Evolutionary conservation across 2,113 vertebrate genomes (phyloP).

Genomic region (Casuarius casuarius): DNA sequence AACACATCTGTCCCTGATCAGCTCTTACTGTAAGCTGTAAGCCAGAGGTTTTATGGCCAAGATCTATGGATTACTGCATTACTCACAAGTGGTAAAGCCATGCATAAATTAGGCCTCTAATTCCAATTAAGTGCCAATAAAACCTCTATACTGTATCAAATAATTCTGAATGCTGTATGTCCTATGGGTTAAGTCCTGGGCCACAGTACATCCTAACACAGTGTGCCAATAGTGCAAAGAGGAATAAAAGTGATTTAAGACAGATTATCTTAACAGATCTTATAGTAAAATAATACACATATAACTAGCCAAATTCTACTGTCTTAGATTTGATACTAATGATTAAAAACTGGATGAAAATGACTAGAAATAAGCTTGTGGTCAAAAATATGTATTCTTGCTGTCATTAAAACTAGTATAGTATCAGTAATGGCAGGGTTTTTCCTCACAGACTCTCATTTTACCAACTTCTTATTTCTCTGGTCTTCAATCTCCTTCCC

Average conservation of each 20-base stretch:
- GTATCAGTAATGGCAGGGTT: neutral
- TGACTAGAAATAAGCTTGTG: neutral
- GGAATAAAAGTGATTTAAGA: slow-evolving; percentile 11
- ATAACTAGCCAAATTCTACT: neutral
- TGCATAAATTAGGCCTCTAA: slow-evolving; percentile 50
- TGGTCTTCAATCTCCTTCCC: neutral
- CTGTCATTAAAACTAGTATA: neutral
- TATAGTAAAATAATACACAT: neutral
- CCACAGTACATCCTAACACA: neutral
- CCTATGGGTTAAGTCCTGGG: slow-evolving; percentile 22
- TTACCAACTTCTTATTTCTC: neutral
- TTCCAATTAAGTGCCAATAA: slow-evolving; percentile 45
- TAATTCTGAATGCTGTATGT: neutral
- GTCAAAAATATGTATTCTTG: neutral
- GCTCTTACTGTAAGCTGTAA: neutral
- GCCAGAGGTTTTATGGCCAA: slow-evolving; percentile 45
- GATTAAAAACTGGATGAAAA: neutral
- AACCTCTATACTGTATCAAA: neutral
- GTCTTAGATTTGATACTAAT: neutral
- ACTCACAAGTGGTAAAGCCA: slow-evolving; percentile 51
- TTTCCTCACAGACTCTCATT: neutral
- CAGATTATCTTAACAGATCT: neutral
- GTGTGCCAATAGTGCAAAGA: neutral
- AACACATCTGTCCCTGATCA: slow-evolving; percentile 52
- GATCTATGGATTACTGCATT: slow-evolving; percentile 46